A percentile compares a stretch with the other conserved stretches of the same genome.
These are phyloP conservation scores for Threskiornis aethiopicus DNA, from an alignment of 2,797 vertebrate genomes.

Conservation along the genomic window DNA sequence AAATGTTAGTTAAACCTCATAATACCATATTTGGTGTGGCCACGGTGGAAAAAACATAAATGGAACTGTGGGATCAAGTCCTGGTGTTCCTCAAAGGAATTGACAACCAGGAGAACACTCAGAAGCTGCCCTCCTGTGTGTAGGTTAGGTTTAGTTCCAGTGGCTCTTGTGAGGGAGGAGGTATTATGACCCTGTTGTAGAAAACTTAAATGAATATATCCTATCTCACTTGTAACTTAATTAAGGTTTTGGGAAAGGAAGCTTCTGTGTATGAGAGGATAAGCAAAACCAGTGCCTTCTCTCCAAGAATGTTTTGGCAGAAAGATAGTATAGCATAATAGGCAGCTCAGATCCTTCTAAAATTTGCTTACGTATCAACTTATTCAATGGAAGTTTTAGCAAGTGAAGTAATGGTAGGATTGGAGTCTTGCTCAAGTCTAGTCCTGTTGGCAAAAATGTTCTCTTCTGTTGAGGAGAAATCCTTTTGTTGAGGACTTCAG, in stretches of 20 bases:
- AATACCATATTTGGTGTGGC: fast-evolving
- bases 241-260: not conserved
- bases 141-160: not conserved
- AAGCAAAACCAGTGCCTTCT: not conserved
- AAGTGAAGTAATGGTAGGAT: not conserved
- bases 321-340: not conserved
- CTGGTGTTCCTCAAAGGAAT: not conserved
- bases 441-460: not conserved
- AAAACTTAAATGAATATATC: not conserved
- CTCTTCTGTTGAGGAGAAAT: not conserved
- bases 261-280: not conserved
- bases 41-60: not conserved
- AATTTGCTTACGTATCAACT: not conserved
- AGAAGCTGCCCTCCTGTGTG: not conserved
- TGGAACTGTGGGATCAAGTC: not conserved
- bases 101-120: not conserved
- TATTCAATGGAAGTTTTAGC: not conserved
- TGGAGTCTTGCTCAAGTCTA: not conserved
- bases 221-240: not conserved
- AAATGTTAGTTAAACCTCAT: not conserved
- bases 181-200: not conserved
- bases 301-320: not conserved
- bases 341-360: not conserved
- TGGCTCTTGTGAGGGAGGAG: not conserved
- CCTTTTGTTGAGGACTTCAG: not conserved